Evolutionary conservation across 2,888 invertebrate species (phyloP), one percentile per base, ranked within the genome.

Genomic region (Cephus pulcher): DNA sequence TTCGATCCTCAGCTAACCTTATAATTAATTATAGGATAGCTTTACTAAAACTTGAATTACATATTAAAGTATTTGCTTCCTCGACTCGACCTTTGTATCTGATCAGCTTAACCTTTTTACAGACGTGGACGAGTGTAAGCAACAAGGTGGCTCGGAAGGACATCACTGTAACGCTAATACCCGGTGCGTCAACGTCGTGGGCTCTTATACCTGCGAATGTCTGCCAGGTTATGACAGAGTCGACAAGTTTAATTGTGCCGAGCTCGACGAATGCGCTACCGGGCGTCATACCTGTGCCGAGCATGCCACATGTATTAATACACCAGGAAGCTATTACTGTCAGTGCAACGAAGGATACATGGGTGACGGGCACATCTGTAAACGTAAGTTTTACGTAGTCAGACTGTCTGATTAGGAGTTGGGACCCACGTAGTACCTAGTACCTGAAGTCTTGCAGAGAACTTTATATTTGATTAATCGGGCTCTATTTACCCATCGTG

Each of bases 151-250:
- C 30, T 93, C 95, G 76, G 94, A 95, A 88, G 96, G 97, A 33
- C 96, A 97, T 92, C 96, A 97, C 92, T 97, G 97, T 92, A 95
- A 96, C 91, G 94, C 95, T 83, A 96, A 97, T 93, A 97, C 97
- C 78, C 93, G 93, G 82, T 98, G 97, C 91, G 95, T 96, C 83
- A 97, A 97, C 93, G 95, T 95, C 73, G 93, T 94, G 78, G 97
- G 97, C 80, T 95, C 96, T 83, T 97, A 97, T 92, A 94, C 95
- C 83, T 98, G 97, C 92, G 95, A 96, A 92, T 98, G 97, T 92
- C 93, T 95, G 86, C 94, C 95, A 34, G 97, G 97, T 11, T 97
- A 96, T 92, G 93, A 94, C 81, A 93, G 96, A 83, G 93, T 95
- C 82, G 96, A 96, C 92, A 95, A 96, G 90, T 96, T 95, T 92